Base-by-base conservation (phyloP, 2,113 vertebrate species). In the Otus sunia region DNA sequence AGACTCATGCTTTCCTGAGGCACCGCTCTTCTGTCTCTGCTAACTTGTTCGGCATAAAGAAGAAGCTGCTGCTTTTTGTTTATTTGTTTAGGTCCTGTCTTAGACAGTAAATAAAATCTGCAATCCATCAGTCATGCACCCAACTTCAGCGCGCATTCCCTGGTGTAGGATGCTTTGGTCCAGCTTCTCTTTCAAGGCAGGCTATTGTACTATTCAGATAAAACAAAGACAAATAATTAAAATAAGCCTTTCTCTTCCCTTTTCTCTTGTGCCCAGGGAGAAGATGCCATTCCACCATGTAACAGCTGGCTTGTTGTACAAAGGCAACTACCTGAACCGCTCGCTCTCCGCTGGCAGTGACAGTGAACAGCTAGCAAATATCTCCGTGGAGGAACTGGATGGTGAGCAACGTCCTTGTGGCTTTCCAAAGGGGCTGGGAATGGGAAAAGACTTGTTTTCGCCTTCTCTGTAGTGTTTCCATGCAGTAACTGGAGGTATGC, bases 211-310 rank as follows among this genome's bases (percentile, higher is more conserved):
- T 39, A 2, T 26, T 11, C 10, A 4, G 7, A 14, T 1, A 27
- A 41, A 53, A 29, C 60, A n/a, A 13, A 67, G 59, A 14, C 32
- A 55, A 32, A 27, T 8, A 4, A 81, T 3, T 6, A 34, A 60
- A 67, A 19, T 17, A 6, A 50, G 11, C 43, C 23, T 50, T 62
- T 92, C 60, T 92, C 19, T 53, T 58, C 34, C 34, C 29, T 10
- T 89, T 34, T 78, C 41, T 37, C 37, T 14, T 12, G 29, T 52
- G 47, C 43, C 39, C 93, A 99, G 99, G 99, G 99, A 99, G 98
- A 99, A 99, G 98, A 99, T 99, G 99, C 99, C 99, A 97, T 99
- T 99, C 98, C 99, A 99, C 96, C 99, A 99, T 96, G 99, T 99
- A 97, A 99, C 99, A 85, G 99, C 99, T 80, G 99, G 99, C 91